Base-by-base conservation (phyloP, 2,888 invertebrate species). In the Mellilla xanthometata region DNA sequence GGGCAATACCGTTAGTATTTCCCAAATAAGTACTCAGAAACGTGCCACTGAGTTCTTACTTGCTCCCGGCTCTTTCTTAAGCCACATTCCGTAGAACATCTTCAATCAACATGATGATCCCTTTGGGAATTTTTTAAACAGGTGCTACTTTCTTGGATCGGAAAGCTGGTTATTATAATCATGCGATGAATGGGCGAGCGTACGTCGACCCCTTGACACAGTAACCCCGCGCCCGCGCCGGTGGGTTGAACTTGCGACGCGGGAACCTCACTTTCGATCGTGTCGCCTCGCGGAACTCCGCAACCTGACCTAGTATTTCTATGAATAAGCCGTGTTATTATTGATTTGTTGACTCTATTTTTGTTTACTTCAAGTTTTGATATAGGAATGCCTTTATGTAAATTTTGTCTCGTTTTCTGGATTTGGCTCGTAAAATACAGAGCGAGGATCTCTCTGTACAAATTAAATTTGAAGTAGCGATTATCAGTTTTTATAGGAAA, bases 251-350 rank as follows among this genome's bases (percentile, higher is more conserved):
- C 78, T 68, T 68, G 60, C 56, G 70, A 43, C 65, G 67, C 74
- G 69, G 69, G 74, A 76, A 78, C 73, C 72, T 81, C 78, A 82
- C 82, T 84, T 84, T 85, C 81, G 65, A 67, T 75, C 30, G 26
- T 26, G 36, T 39, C 39, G 31, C 57, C 60, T 76, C 58, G 66
- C 81, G 82, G 83, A 82, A 77, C 68, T 77, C 61, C 56, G 53
- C 56, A 54, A 52, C 40, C 34, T 54, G 72, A 56, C 72, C 69
- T 57, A 69, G 58, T 62, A 67, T 44, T 44, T 36, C 38, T 51
- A 51, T 51, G 52, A 57, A 51, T 54, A 52, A 42, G 40, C 39
- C 30, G 30, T 31, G 35, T 36, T 12, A 31, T 49, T 42, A 34
- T 36, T 46, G 31, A 31, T 39, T 36, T 34, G 31, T 39, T 48